These are phyloP conservation scores for Leptinotarsa lineolata DNA, from an alignment of 1,140 invertebrate species.

Conservation along the genomic window DNA sequence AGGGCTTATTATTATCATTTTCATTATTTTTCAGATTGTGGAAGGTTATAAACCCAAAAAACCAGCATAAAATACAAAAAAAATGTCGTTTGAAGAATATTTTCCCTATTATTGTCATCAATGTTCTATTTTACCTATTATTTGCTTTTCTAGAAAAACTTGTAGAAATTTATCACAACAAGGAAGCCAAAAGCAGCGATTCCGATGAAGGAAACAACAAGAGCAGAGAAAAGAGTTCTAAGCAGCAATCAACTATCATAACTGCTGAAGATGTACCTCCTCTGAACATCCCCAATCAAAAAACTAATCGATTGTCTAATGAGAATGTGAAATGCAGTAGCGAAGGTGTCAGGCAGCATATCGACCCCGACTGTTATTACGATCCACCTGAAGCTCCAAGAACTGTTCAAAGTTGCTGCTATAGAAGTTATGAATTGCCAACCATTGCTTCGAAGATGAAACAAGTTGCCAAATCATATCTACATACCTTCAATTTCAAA, in stretches of 20 bases:
- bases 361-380: constrained; percentile 10
- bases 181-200: constrained; percentile 51
- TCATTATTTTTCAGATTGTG: no score
- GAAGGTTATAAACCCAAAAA: no score
- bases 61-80: constrained; percentile 21
- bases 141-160: constrained; percentile 42
- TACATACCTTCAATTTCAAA: constrained; percentile 57
- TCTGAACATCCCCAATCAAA: constrained; percentile 17
- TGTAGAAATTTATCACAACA: constrained; percentile 61
- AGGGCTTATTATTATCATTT: no score
- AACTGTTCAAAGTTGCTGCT: constrained; percentile 35
- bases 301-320: neutral
- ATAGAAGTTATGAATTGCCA: constrained; percentile 58
- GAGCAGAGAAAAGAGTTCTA: constrained; percentile 15
- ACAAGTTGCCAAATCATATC: constrained; percentile 57
- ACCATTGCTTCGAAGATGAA: constrained; percentile 61
- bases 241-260: neutral
- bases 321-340: neutral
- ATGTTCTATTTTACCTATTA: neutral
- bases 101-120: no score
- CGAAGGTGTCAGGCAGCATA: neutral
- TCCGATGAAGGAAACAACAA: constrained; percentile 45
- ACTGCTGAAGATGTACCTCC: constrained; percentile 19
- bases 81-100: neutral
- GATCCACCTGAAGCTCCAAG: constrained; percentile 36